Evolutionary conservation across 2,113 vertebrate species (phyloP), one percentile per base, ranked within the genome.

Genomic region (Pluvianellus socialis): DNA sequence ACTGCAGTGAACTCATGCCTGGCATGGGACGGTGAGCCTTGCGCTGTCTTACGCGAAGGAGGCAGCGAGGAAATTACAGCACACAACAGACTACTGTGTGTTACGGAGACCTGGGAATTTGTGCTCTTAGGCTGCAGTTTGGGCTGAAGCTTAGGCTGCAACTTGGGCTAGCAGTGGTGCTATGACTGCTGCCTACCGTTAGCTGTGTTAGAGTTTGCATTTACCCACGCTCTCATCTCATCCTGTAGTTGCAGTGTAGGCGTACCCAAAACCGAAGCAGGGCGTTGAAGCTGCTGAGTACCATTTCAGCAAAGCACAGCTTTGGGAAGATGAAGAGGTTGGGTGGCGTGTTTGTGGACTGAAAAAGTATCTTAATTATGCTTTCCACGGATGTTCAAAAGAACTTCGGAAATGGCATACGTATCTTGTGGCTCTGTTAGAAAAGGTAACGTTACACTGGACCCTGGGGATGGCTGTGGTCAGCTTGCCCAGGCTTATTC

Each of bases 21-120:
- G 72, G 44, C 15, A 1, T 17, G 19, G 40, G 65, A 32, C 72
- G 53, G 33, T 70, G 76, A 32, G n/a, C 13, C 35, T 16, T 16
- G 0, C 22, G 50, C 38, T 33, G 59, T 30, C 49, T 32, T 21
- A 32, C 65, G 40, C n/a, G 16, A 68, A 61, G 53, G 61, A 62
- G 38, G 42, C 16, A 45, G n/a, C 50, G 38, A 44, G 79, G 73
- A 58, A 71, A 71, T 33, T 2, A 32, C 32, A 38, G 28, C 7
- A 45, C 4, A 4, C 4, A 19, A 9, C 27, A 49, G n/a, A 12
- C 5, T 32, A 2, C 14, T 5, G 1, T 33, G 50, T 0, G 0
- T n/a, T 42, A 16, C 66, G 44, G 62, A 72, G 47, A 28, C 66
- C 50, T 75, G 24, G 9, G 71, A 18, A 23, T 44, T n/a, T 68